Evolutionary conservation across 92 coral and sea anemone species (phyloP).

Genomic region (Palythoa grandiflora): DNA sequence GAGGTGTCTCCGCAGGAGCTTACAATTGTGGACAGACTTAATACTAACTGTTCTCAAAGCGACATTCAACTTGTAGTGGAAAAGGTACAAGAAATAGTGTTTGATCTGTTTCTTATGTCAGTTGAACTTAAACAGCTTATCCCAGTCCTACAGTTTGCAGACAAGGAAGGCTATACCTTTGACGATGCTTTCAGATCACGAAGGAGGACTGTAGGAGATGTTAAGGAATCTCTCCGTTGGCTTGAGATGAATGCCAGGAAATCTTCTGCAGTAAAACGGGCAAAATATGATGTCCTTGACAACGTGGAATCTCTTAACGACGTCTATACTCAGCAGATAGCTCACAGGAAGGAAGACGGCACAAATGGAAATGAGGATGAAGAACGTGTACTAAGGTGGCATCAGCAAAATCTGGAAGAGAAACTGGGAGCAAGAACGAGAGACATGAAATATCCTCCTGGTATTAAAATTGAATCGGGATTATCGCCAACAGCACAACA

Average conservation of each 20-base stretch:
- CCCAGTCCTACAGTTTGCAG: constrained; percentile 47
- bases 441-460: constrained; percentile 25
- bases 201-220: constrained; percentile 28
- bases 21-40: constrained; percentile 35
- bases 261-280: constrained; percentile 34
- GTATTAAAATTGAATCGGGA: background rate
- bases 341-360: background rate
- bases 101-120: constrained; percentile 65
- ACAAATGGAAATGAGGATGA: background rate
- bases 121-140: constrained; percentile 65
- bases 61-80: background rate
- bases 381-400: background rate
- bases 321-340: background rate
- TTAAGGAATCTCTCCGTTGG: constrained; percentile 38
- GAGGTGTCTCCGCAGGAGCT: constrained; percentile 44
- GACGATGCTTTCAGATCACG: constrained; percentile 55
- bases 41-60: background rate
- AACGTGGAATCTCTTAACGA: background rate
- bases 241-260: constrained; percentile 1
- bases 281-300: constrained; percentile 20
- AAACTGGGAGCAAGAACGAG: background rate
- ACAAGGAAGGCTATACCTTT: constrained; percentile 35
- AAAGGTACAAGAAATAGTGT: constrained; percentile 8
- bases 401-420: background rate
- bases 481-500: background rate